These are phyloP conservation scores for Apis cerana DNA, from an alignment of 1,140 invertebrate genomes.

Conservation along the genomic window DNA sequence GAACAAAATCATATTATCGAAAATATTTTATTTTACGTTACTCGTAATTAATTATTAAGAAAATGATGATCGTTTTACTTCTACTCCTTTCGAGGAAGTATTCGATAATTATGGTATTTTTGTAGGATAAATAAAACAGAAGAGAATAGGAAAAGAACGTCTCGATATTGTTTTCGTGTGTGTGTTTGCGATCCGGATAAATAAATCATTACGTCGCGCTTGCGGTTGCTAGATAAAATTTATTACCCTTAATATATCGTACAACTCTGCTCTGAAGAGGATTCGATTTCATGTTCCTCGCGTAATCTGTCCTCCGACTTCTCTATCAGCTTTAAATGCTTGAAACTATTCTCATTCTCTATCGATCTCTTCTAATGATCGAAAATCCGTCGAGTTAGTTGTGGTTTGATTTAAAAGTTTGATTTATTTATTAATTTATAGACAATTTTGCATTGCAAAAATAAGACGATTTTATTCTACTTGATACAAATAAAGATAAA, in stretches of 20 bases:
- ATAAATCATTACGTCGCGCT: conserved; percentile 29
- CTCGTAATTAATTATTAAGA: no score
- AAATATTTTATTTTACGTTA: no score
- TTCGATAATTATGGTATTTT: not conserved
- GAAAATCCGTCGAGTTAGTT: not conserved
- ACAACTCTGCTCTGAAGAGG: conserved; percentile 12
- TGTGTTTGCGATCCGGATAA: no score
- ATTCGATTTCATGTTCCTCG: conserved; percentile 26
- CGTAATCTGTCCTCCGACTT: conserved; percentile 11
- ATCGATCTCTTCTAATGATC: not conserved
- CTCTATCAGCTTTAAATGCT: not conserved
- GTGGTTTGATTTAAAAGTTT: not conserved
- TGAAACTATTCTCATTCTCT: not conserved
- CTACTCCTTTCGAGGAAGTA: not conserved
- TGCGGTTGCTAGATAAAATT: conserved; percentile 14
- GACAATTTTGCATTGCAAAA: no score
- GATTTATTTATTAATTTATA: no score
- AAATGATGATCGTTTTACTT: not conserved
- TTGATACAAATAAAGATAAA: no score
- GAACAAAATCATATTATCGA: no score
- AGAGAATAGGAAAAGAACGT: conserved; percentile 2
- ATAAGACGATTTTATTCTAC: not conserved
- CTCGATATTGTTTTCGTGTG: not conserved
- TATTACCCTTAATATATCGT: conserved; percentile 37
- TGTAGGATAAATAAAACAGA: not conserved